Evolutionary conservation across 2,888 invertebrate species (phyloP).

Genomic region (Troides oblongomaculatus): DNA sequence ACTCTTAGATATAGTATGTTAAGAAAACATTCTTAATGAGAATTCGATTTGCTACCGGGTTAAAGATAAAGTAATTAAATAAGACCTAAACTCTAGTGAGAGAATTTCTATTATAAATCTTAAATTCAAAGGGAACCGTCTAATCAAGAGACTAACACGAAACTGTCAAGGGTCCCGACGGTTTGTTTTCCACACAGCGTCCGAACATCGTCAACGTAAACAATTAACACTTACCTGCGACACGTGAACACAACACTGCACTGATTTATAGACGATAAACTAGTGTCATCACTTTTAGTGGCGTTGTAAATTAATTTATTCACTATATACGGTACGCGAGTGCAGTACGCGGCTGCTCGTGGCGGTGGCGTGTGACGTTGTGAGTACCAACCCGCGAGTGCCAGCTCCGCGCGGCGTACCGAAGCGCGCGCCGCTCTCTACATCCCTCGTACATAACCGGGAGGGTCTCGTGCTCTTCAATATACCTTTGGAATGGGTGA

Average conservation of each 20-base stretch:
- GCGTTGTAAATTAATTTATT: conserved; percentile 74
- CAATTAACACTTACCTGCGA: conserved; percentile 80
- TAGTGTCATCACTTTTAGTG: conserved; percentile 76
- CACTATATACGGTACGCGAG: conserved; percentile 58
- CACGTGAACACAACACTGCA: conserved; percentile 75
- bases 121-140: conserved; percentile 49
- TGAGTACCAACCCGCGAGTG: conserved; percentile 46
- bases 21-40: no score
- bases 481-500: conserved; percentile 10
- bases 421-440: conserved; percentile 57
- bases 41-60: no score
- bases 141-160: conserved; percentile 58
- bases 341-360: conserved; percentile 62
- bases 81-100: background rate
- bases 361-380: conserved; percentile 54
- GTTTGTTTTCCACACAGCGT: conserved; percentile 51
- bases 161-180: conserved; percentile 58
- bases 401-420: conserved; percentile 36
- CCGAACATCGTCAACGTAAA: conserved; percentile 66
- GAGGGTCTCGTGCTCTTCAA: conserved; percentile 10
- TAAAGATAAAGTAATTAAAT: background rate
- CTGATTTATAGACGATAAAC: conserved; percentile 78
- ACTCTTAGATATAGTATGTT: no score
- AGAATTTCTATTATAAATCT: conserved; percentile 3
- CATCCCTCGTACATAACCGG: conserved; percentile 46